Evolutionary conservation across 1,140 invertebrate genomes (phyloP), one percentile per base, ranked within the genome.

Genomic region (Matsumurasca onukii): DNA sequence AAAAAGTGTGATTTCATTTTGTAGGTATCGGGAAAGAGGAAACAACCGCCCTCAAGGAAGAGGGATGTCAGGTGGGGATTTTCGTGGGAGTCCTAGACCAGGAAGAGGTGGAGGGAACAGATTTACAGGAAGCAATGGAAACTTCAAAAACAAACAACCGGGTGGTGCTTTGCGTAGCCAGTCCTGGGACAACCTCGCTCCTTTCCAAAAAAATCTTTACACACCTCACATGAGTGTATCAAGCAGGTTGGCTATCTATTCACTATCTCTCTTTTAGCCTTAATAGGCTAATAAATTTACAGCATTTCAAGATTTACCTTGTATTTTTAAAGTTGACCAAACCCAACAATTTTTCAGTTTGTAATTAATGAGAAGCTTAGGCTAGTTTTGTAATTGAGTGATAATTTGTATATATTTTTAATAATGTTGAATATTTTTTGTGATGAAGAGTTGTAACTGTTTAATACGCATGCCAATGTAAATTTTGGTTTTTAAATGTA

Each of bases 181-280:
- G 5, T 86, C 85, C 68, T 98, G 95, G 94, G 91, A 95, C 72
- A 73, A 81, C 67, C 79, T 98, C 27, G 86, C 88, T 71, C 88
- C 89, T 29, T 96, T 98, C 77, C 84, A 90, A 68, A 98, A 98
- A 81, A 90, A 97, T 80, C 93, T 98, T 76, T 98, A 98, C 78
- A 84, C 88, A 67, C 92, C 94, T 62, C 91, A 94, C 79, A 84
- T 86, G 1, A 89, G 89, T 80, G 89, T 93, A 17, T 76, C 89
- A 45, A 86, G 83, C 48, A 84, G 91, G 71, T 84, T 73, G 69
- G 62, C 55, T 25, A 62, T 64, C 24, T 55, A 9, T 9, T 13
- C 2, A 1, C 3, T 34, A 22, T 68, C 67, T 25, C 45, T 39
- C 52, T 3, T 62, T 63, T 63, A 39, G 24, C 24, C 24, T 55